phyloP scores from a whole-genome alignment of 2,888 invertebrate genomes.

The Acleris emargana region DNA sequence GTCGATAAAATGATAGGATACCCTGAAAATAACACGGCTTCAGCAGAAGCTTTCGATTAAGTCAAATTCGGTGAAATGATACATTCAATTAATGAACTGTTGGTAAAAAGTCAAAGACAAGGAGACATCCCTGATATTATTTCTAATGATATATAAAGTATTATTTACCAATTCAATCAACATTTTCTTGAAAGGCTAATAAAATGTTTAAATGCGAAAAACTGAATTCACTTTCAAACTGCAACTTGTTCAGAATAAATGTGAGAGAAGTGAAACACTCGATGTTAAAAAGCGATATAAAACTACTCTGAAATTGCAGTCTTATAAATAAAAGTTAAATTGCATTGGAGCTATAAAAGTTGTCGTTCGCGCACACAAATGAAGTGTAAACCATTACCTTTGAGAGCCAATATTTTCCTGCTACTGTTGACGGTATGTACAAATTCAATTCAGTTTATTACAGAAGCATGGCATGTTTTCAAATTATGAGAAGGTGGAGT shows the following conservation, averaged over 20 bases:
- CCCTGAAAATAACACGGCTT: too few species aligned
- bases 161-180: too few species aligned
- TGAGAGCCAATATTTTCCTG: constrained; percentile 12
- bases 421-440: constrained; percentile 25
- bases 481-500: background rate
- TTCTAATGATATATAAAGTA: too few species aligned
- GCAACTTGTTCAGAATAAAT: constrained; percentile 1
- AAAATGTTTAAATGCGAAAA: too few species aligned
- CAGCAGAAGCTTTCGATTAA: too few species aligned
- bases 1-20: too few species aligned
- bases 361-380: constrained; percentile 7
- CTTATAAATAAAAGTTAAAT: constrained; percentile 14
- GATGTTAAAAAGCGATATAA: constrained; percentile 8
- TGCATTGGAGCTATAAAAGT: constrained; percentile 8
- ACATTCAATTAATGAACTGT: too few species aligned
- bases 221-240: background rate
- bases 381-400: constrained; percentile 10
- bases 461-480: background rate
- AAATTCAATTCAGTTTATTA: background rate
- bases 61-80: too few species aligned
- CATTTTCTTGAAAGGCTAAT: too few species aligned
- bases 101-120: too few species aligned
- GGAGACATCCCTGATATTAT: too few species aligned
- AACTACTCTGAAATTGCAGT: constrained; percentile 3
- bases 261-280: background rate